Evolutionary conservation across 2,888 invertebrate genomes (phyloP), one percentile per base, ranked within the genome.

Genomic region (Amaurobius ferox): DNA sequence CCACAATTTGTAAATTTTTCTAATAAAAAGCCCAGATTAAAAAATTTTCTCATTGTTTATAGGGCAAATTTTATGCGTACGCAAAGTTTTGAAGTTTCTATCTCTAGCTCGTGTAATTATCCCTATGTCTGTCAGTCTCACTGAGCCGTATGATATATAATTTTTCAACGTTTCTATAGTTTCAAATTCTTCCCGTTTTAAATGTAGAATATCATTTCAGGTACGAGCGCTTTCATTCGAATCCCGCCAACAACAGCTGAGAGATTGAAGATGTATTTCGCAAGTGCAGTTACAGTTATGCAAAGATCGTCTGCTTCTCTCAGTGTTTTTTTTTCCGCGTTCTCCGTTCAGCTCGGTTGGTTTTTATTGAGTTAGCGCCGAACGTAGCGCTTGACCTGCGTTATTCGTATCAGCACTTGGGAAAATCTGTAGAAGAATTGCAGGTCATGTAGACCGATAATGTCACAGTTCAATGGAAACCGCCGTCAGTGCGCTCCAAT

Each of bases 311-410:
- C 44, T 16, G 6, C 44, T 44, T 11, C 16, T 5, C 2, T 7
- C 9, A 16, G 44, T 44, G 16, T 44, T 55, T 66, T 64, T 64
- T 62, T 64, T 66, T 66, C 32, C 66, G 66, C 66, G 66, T 66
- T 66, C 66, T 35, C 35, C 66, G 66, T 66, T 66, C 66, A 9
- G 66, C 66, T 19, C 32, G 66, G 66, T 16, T 35, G 66, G 35
- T 28, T 66, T 35, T 66, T 66, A 66, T 66, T 66, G 66, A 66
- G 66, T 66, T 66, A 32, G 66, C 35, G 30, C 35, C 32, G 66
- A 30, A 66, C 19, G 66, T 66, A 66, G 66, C 66, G 23, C 35
- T 66, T 66, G 66, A 66, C 66, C 66, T 32, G 35, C 11, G 32
- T 66, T 32, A 66, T 66, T 35, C 66, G 19, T 35, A 35, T n/a